Evolutionary conservation across 1,140 invertebrate genomes (phyloP).

Genomic region (Euwallacea similis): DNA sequence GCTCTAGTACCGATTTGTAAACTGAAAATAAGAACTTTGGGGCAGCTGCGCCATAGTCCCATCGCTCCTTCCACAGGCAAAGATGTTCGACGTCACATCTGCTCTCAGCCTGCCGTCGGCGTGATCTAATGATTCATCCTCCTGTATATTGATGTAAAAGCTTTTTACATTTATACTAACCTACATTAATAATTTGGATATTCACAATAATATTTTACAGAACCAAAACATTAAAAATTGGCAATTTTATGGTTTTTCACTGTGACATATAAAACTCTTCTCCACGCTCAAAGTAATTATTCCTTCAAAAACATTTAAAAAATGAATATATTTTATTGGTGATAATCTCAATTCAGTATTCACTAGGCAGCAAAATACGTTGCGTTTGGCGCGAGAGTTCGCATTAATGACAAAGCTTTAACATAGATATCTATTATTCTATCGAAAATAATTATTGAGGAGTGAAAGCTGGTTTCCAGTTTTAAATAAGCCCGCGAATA

Average conservation of each 20-base stretch:
- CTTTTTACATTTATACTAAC: background rate
- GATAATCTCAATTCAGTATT: constrained; percentile 29
- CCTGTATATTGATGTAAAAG: no score
- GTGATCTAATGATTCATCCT: no score
- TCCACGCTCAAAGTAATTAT: background rate
- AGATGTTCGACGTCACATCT: no score
- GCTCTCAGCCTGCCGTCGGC: no score
- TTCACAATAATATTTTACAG: background rate
- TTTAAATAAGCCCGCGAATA: constrained; percentile 32
- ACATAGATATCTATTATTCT: constrained; percentile 23
- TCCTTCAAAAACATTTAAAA: background rate
- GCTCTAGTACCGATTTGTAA: no score
- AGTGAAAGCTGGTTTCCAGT: constrained; percentile 25
- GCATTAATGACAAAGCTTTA: constrained; percentile 34
- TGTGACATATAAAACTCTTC: no score
- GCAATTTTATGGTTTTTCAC: no score
- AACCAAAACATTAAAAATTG: background rate
- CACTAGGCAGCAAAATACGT: constrained; percentile 25
- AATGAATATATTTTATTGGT: constrained; percentile 9
- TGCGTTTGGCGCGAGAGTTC: constrained; percentile 26
- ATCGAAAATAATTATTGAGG: constrained; percentile 21
- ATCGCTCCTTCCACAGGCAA: no score
- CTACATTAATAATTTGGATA: background rate
- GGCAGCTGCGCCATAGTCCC: no score
- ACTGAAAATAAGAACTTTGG: no score